These are phyloP conservation scores for Xiphophorus couchianus DNA, from an alignment of 2,113 vertebrate species.

Conservation along the genomic window DNA sequence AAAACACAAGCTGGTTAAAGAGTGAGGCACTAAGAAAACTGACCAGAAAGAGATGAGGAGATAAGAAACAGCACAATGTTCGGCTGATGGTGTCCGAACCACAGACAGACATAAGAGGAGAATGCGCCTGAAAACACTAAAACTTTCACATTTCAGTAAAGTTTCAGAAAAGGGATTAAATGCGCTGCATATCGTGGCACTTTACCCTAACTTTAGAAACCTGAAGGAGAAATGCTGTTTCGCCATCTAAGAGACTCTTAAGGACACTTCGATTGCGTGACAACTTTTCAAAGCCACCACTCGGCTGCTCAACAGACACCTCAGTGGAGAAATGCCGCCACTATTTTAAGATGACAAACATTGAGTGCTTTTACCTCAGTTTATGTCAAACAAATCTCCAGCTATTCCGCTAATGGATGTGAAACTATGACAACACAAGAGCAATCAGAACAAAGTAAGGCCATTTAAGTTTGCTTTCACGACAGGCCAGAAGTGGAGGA, in stretches of 20 bases:
- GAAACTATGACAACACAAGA: constrained; percentile 72
- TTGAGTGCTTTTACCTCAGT: constrained; percentile 68
- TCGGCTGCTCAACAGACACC: constrained; percentile 61
- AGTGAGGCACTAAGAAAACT: constrained; percentile 24
- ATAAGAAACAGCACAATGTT: constrained; percentile 14
- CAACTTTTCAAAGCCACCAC: constrained; percentile 51
- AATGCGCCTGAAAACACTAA: constrained; percentile 23
- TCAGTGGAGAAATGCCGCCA: constrained; percentile 43
- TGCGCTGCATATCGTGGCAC: constrained; percentile 29
- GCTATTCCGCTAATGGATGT: constrained; percentile 74
- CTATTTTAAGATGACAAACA: constrained; percentile 69
- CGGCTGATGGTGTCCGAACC: constrained; percentile 6
- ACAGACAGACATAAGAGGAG: constrained; percentile 2
- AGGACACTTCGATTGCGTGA: constrained; percentile 57
- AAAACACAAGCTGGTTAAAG: constrained; percentile 35
- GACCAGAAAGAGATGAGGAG: constrained; percentile 31
- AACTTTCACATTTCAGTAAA: constrained; percentile 36
- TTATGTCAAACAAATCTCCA: constrained; percentile 74
- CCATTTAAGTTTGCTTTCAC: constrained; percentile 69
- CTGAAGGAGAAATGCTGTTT: constrained; percentile 12
- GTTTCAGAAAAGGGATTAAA: constrained; percentile 42
- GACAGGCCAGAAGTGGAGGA: constrained; percentile 40
- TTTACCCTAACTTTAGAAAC: constrained; percentile 24
- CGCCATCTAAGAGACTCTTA: constrained; percentile 50
- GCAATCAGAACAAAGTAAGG: constrained; percentile 69